Conservation (phyloP, 1,140 invertebrate genomes). For the Lordiphosa stackelbergi region DNA sequence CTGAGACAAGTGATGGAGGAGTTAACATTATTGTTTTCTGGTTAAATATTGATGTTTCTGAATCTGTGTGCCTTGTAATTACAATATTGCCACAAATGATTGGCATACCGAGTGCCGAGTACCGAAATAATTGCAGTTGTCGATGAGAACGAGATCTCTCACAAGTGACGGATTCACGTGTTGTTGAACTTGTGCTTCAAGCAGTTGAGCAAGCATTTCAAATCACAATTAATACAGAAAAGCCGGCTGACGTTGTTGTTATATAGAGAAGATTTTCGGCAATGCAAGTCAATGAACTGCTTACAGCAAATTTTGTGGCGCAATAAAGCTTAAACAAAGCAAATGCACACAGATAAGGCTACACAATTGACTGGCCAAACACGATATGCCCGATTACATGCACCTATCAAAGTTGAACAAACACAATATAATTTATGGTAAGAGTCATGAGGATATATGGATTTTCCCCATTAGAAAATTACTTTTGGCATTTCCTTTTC, state of each 20-base stretch:
- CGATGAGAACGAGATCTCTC: constrained; percentile 4
- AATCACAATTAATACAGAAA: neutral
- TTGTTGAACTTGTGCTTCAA: constrained; percentile 1
- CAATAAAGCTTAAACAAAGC: neutral
- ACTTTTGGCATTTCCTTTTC: constrained; percentile 49
- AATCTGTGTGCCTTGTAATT: constrained; percentile 32
- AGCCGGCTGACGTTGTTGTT: constrained; percentile 1
- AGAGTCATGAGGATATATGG: constrained; percentile 1
- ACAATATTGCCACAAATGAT: constrained; percentile 46
- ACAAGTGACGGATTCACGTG: constrained; percentile 23
- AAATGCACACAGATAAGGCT: constrained; percentile 3
- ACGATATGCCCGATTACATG: neutral
- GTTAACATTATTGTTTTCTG: constrained; percentile 10
- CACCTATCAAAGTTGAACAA: neutral
- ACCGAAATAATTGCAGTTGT: constrained; percentile 48
- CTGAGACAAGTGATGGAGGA: constrained; percentile 6
- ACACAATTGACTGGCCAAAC: neutral
- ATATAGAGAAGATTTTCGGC: neutral
- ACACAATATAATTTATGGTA: constrained; percentile 5
- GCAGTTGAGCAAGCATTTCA: neutral
- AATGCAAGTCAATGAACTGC: constrained; percentile 2
- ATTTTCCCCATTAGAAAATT: constrained; percentile 14
- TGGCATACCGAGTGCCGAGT: constrained; percentile 23
- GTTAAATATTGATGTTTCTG: constrained; percentile 22
- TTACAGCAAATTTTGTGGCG: neutral